These are phyloP conservation scores for Bradypodion ventrale DNA, from an alignment of 2,797 vertebrate genomes.

Conservation along the genomic window DNA sequence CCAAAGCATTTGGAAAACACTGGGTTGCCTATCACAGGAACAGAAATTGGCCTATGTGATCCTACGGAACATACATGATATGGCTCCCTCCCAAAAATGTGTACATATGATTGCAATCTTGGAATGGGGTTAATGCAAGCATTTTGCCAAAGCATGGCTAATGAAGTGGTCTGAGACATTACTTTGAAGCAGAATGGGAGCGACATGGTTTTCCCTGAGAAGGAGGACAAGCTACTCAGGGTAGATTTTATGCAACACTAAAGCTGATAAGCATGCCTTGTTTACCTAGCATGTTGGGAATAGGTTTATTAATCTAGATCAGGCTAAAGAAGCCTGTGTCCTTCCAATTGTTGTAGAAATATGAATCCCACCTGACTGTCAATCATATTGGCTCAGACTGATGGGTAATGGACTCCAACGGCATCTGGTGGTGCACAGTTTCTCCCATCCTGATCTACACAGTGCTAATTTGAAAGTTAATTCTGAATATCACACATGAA, in stretches of 20 bases:
- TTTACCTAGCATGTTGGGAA: not conserved
- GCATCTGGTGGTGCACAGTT: not conserved
- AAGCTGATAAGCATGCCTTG: no score
- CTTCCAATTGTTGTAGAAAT: not conserved
- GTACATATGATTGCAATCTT: not conserved
- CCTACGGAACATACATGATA: no score
- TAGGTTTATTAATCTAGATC: not conserved
- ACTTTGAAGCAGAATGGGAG: not conserved
- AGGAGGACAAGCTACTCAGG: not conserved
- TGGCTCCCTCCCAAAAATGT: not conserved
- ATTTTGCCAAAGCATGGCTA: not conserved
- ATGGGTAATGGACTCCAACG: not conserved
- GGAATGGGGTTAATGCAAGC: not conserved
- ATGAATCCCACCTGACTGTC: not conserved
- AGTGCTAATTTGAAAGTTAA: not conserved
- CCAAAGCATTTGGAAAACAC: not conserved
- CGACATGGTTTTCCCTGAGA: not conserved
- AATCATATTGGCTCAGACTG: not conserved
- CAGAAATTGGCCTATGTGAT: not conserved
- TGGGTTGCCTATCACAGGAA: not conserved
- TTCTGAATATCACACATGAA: conserved; percentile 14
- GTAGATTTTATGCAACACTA: not conserved
- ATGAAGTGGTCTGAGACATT: no score
- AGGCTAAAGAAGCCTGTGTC: not conserved
- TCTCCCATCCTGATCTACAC: not conserved